Percentiles rank a stretch among this genome's conserved stretches.
These are phyloP conservation scores for Casuarius casuarius DNA, from an alignment of 2,113 vertebrate species.

Conservation along the genomic window DNA sequence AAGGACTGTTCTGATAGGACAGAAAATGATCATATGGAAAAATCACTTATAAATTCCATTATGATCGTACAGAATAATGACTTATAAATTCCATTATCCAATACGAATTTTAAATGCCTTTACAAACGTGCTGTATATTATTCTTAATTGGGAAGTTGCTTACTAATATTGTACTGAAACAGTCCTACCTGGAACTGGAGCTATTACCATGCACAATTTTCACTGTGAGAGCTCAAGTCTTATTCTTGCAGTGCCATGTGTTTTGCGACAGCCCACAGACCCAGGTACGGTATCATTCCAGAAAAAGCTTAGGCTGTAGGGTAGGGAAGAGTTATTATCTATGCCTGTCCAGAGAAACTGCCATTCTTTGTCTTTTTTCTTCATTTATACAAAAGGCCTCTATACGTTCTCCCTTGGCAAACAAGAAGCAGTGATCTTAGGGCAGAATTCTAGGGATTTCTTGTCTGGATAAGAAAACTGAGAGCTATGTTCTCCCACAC, in stretches of 20 bases:
- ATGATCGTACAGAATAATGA: background rate
- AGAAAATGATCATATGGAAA: background rate
- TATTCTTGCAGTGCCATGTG: background rate
- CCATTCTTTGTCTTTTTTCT: slow-evolving; percentile 1
- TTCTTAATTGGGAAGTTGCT: background rate
- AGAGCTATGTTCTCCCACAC: background rate
- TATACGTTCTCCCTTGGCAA: slow-evolving; percentile 54
- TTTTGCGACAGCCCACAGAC: background rate
- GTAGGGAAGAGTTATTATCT: background rate
- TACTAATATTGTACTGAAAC: background rate
- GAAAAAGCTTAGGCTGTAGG: background rate
- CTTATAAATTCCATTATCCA: background rate
- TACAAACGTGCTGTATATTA: background rate
- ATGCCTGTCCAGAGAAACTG: background rate
- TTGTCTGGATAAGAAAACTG: slow-evolving; percentile 17
- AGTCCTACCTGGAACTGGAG: background rate
- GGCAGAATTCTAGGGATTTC: slow-evolving; percentile 32
- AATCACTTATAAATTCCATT: background rate
- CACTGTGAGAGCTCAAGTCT: background rate
- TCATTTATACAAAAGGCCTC: slow-evolving; percentile 46
- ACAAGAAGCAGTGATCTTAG: slow-evolving; percentile 44
- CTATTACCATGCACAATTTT: background rate
- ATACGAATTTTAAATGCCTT: background rate
- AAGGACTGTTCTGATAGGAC: background rate
- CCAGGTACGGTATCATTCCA: background rate